These are phyloP conservation scores for Drosophila paranaensis DNA, from an alignment of 2,888 invertebrate genomes.

Conservation along the genomic window DNA sequence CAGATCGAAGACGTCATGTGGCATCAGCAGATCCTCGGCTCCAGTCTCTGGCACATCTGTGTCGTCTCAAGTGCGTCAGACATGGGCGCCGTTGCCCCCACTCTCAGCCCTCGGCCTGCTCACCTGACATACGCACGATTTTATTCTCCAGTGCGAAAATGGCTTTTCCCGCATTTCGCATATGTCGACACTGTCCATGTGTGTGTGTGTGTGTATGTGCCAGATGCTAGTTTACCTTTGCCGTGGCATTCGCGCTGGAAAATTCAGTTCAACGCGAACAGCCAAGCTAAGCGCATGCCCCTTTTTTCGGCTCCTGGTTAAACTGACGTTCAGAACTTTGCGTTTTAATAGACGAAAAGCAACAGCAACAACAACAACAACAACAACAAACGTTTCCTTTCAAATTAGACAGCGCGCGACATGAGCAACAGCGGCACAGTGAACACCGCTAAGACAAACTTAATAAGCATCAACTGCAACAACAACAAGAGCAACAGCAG, in stretches of 20 bases:
- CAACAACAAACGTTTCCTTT: slow-evolving; percentile 17
- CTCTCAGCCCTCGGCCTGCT: no score
- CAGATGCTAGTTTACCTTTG: slow-evolving; percentile 65
- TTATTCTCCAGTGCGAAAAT: slow-evolving; percentile 24
- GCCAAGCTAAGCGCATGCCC: slow-evolving; percentile 47
- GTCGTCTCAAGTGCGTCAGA: slow-evolving; percentile 53
- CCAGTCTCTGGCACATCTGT: slow-evolving; percentile 23
- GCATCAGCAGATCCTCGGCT: slow-evolving; percentile 5
- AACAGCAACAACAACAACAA: slow-evolving; percentile 17
- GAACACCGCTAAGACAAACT: slow-evolving; percentile 16
- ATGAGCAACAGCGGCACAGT: slow-evolving; percentile 53
- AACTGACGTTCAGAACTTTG: slow-evolving; percentile 40
- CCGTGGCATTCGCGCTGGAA: slow-evolving; percentile 41
- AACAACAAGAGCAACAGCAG: slow-evolving; percentile 14
- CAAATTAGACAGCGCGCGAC: slow-evolving; percentile 42
- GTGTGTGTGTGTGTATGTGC: slow-evolving; percentile 18
- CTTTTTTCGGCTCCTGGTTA: background rate
- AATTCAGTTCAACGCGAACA: slow-evolving; percentile 71
- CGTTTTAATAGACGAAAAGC: slow-evolving; percentile 50
- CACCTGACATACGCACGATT: slow-evolving; percentile 9
- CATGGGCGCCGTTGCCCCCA: slow-evolving; percentile 17
- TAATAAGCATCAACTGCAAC: background rate
- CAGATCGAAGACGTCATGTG: slow-evolving; percentile 23
- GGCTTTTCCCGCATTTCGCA: slow-evolving; percentile 33
- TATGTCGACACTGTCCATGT: background rate